Conservation (phyloP, 2,888 invertebrate genomes). For the Thereva unica region DNA sequence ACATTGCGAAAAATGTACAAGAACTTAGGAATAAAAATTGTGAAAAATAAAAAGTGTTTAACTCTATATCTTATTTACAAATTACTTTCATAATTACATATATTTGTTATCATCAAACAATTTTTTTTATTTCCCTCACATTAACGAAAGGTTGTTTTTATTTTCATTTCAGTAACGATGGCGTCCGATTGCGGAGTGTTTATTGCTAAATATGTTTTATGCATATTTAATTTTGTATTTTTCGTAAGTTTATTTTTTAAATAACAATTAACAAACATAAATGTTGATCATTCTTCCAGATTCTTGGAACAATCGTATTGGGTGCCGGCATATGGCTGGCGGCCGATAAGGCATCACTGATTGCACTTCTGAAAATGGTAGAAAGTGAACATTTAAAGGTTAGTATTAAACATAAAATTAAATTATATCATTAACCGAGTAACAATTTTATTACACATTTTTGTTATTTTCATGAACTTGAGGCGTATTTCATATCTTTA, state of each 20-base stretch:
- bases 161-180: constrained; percentile 50
- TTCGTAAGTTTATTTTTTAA: constrained; percentile 64
- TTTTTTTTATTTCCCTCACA: neutral
- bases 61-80: too few species aligned
- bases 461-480: too few species aligned
- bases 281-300: constrained; percentile 46
- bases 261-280: constrained; percentile 10
- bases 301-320: constrained; percentile 65
- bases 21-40: too few species aligned
- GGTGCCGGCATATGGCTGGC: constrained; percentile 72
- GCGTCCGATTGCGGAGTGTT: constrained; percentile 65
- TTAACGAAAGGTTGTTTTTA: neutral
- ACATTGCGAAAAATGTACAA: too few species aligned
- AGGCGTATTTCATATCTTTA: too few species aligned
- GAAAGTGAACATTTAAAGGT: constrained; percentile 64
- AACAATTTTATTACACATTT: too few species aligned
- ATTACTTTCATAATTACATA: too few species aligned
- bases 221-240: constrained; percentile 73
- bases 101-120: too few species aligned
- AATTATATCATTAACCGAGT: neutral
- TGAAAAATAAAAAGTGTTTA: too few species aligned
- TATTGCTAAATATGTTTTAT: constrained; percentile 71
- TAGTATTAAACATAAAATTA: constrained; percentile 49
- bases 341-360: constrained; percentile 69
- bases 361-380: constrained; percentile 64